Conservation (phyloP, 2,888 invertebrate genomes). For the Lochmaea capreae region DNA sequence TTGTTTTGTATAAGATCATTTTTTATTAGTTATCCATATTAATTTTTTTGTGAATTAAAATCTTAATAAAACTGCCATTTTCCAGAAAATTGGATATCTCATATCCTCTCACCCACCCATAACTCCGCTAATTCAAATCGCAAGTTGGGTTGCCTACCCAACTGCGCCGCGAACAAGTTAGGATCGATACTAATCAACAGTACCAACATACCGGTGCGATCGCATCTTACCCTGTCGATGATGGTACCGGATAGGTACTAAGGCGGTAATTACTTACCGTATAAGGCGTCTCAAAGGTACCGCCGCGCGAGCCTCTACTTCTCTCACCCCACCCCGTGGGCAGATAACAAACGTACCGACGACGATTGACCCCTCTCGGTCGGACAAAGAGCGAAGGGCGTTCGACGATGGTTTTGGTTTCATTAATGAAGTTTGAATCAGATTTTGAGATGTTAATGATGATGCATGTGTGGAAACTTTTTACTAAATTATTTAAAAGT, state of each 20-base stretch:
- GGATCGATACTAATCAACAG: constrained; percentile 12
- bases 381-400: not conserved
- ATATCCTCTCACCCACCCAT: not conserved
- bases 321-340: constrained; percentile 48
- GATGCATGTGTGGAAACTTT: not conserved
- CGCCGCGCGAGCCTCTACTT: constrained; percentile 61
- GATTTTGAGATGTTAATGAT: not conserved
- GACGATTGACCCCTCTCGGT: constrained; percentile 44
- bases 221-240: not conserved
- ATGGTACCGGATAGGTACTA: constrained; percentile 29
- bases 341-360: constrained; percentile 60
- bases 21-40: no score
- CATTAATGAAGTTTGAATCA: constrained; percentile 51
- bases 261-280: constrained; percentile 65
- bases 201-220: constrained; percentile 22
- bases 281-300: constrained; percentile 64
- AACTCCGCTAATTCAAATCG: not conserved
- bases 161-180: not conserved
- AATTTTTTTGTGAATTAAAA: no score
- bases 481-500: no score
- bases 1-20: no score
- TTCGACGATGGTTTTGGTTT: constrained; percentile 43
- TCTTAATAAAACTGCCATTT: no score
- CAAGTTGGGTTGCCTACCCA: constrained; percentile 12
- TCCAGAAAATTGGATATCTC: no score